A percentile compares a stretch with the other conserved stretches of the same genome.
phyloP scores from a whole-genome alignment of 1,140 invertebrate genomes.

The Subanguina moxae region DNA sequence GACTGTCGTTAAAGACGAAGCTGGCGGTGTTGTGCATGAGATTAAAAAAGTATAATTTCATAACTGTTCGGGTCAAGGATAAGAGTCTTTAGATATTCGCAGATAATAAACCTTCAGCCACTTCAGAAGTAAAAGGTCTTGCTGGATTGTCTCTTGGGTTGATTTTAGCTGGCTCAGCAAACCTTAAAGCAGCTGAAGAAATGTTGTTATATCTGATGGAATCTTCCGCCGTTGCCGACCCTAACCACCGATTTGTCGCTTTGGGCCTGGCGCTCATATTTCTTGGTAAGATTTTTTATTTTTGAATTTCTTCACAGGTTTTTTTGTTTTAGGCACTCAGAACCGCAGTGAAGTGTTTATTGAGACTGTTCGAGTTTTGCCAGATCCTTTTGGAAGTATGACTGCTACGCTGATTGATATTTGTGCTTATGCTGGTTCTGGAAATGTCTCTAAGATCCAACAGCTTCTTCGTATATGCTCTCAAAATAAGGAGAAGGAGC shows the following conservation, averaged over 20 bases:
- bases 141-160: slow-evolving; percentile 90
- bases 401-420: slow-evolving; percentile 70
- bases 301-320: too few relatives aligned
- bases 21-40: slow-evolving; percentile 52
- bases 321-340: slow-evolving; percentile 88
- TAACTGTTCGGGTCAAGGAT: slow-evolving; percentile 68
- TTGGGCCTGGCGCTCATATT: slow-evolving; percentile 88
- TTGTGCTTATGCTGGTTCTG: slow-evolving; percentile 96
- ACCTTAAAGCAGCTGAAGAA: slow-evolving; percentile 77
- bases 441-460: slow-evolving; percentile 96
- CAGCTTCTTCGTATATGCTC: slow-evolving; percentile 93
- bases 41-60: slow-evolving; percentile 56
- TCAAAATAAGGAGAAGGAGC: slow-evolving; percentile 71
- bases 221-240: slow-evolving; percentile 78
- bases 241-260: slow-evolving; percentile 81
- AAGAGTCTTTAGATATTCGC: slow-evolving; percentile 82
- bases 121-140: slow-evolving; percentile 85
- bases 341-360: slow-evolving; percentile 87
- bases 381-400: slow-evolving; percentile 83
- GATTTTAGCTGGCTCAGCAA: slow-evolving; percentile 90
- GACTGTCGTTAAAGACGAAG: slow-evolving; percentile 72
- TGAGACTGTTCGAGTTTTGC: slow-evolving; percentile 83
- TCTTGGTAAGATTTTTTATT: slow-evolving; percentile 65
- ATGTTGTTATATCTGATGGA: slow-evolving; percentile 78
- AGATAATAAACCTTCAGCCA: slow-evolving; percentile 72